A percentile compares a stretch with the other conserved stretches of the same genome.
Conservation (phyloP, 2,888 invertebrate genomes). For the Onchidella celtica region DNA sequence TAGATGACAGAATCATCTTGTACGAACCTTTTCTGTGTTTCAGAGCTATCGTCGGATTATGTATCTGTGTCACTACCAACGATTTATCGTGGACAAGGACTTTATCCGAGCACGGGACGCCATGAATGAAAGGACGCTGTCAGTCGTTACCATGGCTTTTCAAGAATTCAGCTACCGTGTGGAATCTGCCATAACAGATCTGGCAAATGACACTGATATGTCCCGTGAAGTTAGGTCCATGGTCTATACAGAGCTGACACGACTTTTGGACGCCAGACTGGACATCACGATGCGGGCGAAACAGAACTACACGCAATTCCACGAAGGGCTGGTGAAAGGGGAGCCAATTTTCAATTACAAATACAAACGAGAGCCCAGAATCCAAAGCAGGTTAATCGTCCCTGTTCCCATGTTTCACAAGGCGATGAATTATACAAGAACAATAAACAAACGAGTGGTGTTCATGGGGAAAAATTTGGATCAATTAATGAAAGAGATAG, state of each 20-base stretch:
- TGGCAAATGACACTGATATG: slow-evolving; percentile 60
- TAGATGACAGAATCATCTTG: too few relatives aligned
- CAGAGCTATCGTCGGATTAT: slow-evolving; percentile 49
- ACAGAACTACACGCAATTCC: slow-evolving; percentile 59
- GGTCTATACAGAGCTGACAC: slow-evolving; percentile 49
- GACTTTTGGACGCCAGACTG: slow-evolving; percentile 53
- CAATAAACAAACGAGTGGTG: neutral
- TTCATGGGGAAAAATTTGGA: neutral
- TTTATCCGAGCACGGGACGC: slow-evolving; percentile 63
- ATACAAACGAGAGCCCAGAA: slow-evolving; percentile 47
- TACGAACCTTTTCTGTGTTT: neutral
- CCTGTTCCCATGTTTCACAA: slow-evolving; percentile 56
- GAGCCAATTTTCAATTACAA: slow-evolving; percentile 60
- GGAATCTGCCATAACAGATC: slow-evolving; percentile 62
- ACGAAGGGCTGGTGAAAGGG: slow-evolving; percentile 54
- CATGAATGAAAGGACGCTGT: slow-evolving; percentile 67
- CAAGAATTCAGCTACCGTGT: slow-evolving; percentile 56
- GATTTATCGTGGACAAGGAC: slow-evolving; percentile 62
- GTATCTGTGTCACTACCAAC: slow-evolving; percentile 59
- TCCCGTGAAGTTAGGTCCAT: slow-evolving; percentile 43
- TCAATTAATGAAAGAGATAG: slow-evolving; percentile 45
- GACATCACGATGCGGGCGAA: slow-evolving; percentile 55
- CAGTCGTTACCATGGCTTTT: slow-evolving; percentile 56
- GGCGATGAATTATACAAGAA: slow-evolving; percentile 49
- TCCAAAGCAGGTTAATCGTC: slow-evolving; percentile 53